These are phyloP conservation scores for Carcinoscorpius rotundicauda DNA, from an alignment of 1,140 invertebrate species.

Conservation along the genomic window DNA sequence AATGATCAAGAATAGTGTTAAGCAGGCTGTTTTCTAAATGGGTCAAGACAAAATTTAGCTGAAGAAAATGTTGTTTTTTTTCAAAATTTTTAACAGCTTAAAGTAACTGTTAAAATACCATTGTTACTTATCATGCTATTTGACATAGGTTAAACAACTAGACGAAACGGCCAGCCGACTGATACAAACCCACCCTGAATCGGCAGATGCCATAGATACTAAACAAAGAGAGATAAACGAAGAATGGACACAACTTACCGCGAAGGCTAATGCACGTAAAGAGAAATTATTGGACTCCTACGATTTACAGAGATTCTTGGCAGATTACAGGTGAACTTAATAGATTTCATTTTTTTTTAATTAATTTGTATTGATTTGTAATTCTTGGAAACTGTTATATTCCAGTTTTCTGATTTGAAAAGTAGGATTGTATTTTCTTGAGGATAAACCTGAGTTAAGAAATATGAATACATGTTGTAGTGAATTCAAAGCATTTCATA, in stretches of 20 bases:
- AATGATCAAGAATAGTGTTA: too few species aligned
- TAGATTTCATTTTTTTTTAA: background rate
- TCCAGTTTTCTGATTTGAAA: background rate
- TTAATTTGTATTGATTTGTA: background rate
- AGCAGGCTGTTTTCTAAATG: too few species aligned
- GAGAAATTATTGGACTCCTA: conserved; percentile 96
- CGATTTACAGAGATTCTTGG: conserved; percentile 92
- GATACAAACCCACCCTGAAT: conserved; percentile 94
- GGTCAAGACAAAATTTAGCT: too few species aligned
- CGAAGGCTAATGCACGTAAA: conserved; percentile 90
- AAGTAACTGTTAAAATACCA: too few species aligned
- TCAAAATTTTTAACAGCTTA: too few species aligned
- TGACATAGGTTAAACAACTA: conserved; percentile 66
- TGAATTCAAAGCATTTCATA: too few species aligned
- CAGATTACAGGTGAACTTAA: conserved; percentile 57
- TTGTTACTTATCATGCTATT: too few species aligned
- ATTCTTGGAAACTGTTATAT: background rate
- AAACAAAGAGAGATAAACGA: conserved; percentile 98
- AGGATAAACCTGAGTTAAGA: background rate
- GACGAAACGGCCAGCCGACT: conserved; percentile 91
- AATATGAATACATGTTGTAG: background rate
- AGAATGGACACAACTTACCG: conserved; percentile 91
- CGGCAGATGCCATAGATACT: conserved; percentile 89
- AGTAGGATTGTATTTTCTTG: background rate
- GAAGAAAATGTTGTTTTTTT: too few species aligned